Evolutionary conservation across 2,888 invertebrate species (phyloP), one percentile per base, ranked within the genome.

Genomic region (Limnephilus marmoratus): DNA sequence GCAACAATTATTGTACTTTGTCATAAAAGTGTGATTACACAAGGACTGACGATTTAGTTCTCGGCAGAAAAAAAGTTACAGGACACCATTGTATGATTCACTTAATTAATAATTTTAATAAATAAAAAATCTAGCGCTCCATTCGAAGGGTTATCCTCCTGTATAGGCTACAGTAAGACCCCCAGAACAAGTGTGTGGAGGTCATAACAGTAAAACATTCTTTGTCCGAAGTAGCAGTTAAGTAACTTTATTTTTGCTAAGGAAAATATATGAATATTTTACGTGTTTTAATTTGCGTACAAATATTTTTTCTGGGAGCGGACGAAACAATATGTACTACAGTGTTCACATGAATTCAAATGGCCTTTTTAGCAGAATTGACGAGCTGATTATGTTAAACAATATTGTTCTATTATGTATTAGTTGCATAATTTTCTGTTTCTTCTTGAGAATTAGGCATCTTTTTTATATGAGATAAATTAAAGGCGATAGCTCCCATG

Each of bases 211-310:
- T 24, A 81, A 86, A 87, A 87, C 89, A 90, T 92, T 91, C 93
- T 90, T 93, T 93, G 93, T 93, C 90, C 93, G 49, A 91, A 90
- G 93, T 85, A 88, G 93, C 91, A 87, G 92, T 93, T 93, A 93
- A 89, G 92, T 80, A 93, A 93, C 90, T 93, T 93, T 93, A 92
- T 92, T 93, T 93, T 93, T 92, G 92, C 92, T 93, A 93, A 93
- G 91, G 91, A 93, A 92, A 93, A 93, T 91, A 91, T 93, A 92
- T 93, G 93, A 92, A 93, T 93, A 93, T 93, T 93, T 93, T 93
- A 90, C 93, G 91, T 93, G 91, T 90, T 92, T 93, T 93, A 91
- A 93, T 92, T 93, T 92, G 90, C 92, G 90, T 91, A 90, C 90
- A 87, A 92, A 90, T 91, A 90, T 93, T 92, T 92, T 88, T 89